Base-by-base conservation (phyloP, 1,140 invertebrate species). In the Schmidtea mediterranea region DNA sequence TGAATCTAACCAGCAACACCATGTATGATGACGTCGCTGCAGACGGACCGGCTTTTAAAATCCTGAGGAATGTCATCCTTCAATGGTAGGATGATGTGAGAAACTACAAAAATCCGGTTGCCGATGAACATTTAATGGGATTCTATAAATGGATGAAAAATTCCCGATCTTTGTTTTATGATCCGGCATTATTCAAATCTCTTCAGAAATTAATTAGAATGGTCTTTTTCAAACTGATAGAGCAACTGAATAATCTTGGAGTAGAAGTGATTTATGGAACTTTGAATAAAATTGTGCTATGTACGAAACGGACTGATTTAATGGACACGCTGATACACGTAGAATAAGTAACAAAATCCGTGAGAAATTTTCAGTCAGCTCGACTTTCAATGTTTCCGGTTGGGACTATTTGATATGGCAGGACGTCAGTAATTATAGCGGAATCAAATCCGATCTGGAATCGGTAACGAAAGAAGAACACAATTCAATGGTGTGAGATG, bases 361-460 rank as follows among this genome's bases (percentile, higher is more conserved):
- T n/a, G n/a, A n/a, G n/a, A n/a, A 6, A 19, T 45, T 21, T 45
- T 45, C 19, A 45, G 15, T n/a, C 43, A 45, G 5, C 6, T 45
- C 6, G 43, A 21, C 15, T 19, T 45, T 13, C 12, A 8, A 13
- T 19, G 19, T 21, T 19, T 21, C 19, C 15, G n/a, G 23, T 19
- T 45, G 43, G 43, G 21, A 45, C n/a, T 45, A 45, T 21, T 24
- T 45, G 18, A 8, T 45, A 8, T 45, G 43, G 43, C 21, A 24
- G 5, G 43, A 45, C 22, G 5, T 6, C 6, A 6, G 8, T 21
- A 45, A 45, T 24, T 45, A 22, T 21, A 19, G 43, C 18, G 43
- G 43, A 21, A 45, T 45, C 22, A 45, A 45, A 3, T 6, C 19
- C 15, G 19, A 40, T 40, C 8, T 40, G 8, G n/a, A 40, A 6